Base-by-base conservation (phyloP, 2,113 vertebrate genomes). In the Terrapene triunguis region DNA sequence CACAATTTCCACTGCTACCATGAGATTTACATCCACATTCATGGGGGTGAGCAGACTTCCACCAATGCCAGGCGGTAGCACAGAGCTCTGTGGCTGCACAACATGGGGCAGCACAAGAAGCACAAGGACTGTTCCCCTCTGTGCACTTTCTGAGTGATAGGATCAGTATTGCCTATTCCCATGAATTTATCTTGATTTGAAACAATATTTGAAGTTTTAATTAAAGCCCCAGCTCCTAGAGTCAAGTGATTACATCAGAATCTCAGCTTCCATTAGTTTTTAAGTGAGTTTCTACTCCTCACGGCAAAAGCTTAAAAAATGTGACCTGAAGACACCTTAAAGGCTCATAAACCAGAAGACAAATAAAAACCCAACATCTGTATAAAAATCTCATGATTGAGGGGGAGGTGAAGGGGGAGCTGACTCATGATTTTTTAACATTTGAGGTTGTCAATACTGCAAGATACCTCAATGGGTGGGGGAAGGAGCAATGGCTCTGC, bases 71-170 rank as follows among this genome's bases (percentile, higher is more conserved):
- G 72, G 14, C 42, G 74, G 32, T 0, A 42, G 65, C 44, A 83
- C 47, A 92, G 83, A 10, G 47, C 74, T 94, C 50, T 50, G 79
- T 93, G 57, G n/a, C 54, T 65, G 96, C 96, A 96, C 95, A 93
- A 85, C 44, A 57, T 93, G 79, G 42, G 48, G 50, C 72, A 84
- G 57, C 6, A 96, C 84, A 96, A 93, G 38, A 96, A 96, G 65
- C 44, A 81, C 42, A n/a, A 7, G 62, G 62, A 69, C 32, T 69
- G 14, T 65, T 92, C 83, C 91, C 82, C 90, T 94, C 84, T 94
- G 85, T 2, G 1, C 78, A 89, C 87, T 69, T 87, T 79, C 27
- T 93, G 96, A 94, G 65, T 96, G 95, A 96, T 82, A 57, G 79
- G 48, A 94, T 48, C 87, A 51, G 3, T 65, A 89, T 84, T 1